Evolutionary conservation across 2,113 vertebrate species (phyloP).

Genomic region (Neotragus pygmaeus): DNA sequence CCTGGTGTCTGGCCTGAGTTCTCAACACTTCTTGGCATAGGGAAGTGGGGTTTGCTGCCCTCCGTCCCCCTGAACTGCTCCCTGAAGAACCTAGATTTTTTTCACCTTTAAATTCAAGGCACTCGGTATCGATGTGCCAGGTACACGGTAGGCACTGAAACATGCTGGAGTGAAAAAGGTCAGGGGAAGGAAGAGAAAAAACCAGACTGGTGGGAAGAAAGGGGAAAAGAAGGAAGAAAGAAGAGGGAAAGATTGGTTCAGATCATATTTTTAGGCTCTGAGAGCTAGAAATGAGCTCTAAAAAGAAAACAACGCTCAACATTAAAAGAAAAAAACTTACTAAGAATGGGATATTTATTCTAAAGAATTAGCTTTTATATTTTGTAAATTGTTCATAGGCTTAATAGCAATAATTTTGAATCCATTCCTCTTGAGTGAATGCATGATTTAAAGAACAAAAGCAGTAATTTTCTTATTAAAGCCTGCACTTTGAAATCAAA

Average conservation of each 20-base stretch:
- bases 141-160: neutral
- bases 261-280: neutral
- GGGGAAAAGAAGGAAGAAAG: neutral
- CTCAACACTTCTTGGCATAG: neutral
- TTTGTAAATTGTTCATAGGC: neutral
- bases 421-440: neutral
- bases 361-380: conserved; percentile 14
- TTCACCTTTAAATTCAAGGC: neutral
- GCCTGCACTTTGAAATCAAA: conserved; percentile 9
- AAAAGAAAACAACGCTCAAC: neutral
- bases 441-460: conserved; percentile 18
- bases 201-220: neutral
- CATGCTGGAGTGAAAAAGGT: neutral
- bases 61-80: neutral
- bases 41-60: neutral
- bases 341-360: neutral
- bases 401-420: neutral
- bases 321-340: neutral
- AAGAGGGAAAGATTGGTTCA: neutral
- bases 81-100: neutral
- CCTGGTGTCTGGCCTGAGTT: neutral
- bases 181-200: neutral
- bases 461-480: conserved; percentile 37
- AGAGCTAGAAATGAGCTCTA: neutral
- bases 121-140: neutral